Percentiles rank a stretch among this genome's conserved stretches.
phyloP scores from a whole-genome alignment of 2,888 invertebrate genomes.

The Trachelus iudaicus region DNA sequence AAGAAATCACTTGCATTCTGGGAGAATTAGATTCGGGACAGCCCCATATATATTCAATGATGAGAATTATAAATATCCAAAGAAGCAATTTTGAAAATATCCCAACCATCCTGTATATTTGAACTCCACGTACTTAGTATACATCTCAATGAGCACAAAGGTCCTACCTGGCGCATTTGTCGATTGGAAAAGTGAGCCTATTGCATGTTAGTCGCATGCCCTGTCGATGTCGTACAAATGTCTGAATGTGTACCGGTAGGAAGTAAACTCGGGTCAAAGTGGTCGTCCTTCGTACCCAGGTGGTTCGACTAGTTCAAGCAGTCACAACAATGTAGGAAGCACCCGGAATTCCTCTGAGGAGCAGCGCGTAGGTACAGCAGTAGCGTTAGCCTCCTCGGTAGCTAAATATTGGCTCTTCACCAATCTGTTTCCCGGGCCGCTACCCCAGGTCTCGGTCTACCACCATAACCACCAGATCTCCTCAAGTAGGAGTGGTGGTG shows the following conservation, averaged over 20 bases:
- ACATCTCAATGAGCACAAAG: neutral
- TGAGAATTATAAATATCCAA: neutral
- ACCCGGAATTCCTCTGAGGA: slow-evolving; percentile 58
- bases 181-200: slow-evolving; percentile 47
- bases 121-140: neutral
- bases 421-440: slow-evolving; percentile 81
- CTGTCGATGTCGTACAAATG: slow-evolving; percentile 61
- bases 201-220: slow-evolving; percentile 59
- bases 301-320: slow-evolving; percentile 58
- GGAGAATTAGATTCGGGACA: neutral
- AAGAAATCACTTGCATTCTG: neutral
- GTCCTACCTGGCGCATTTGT: slow-evolving; percentile 43
- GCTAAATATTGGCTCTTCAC: slow-evolving; percentile 88
- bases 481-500: slow-evolving; percentile 70
- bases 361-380: slow-evolving; percentile 68
- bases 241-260: slow-evolving; percentile 64
- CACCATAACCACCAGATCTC: slow-evolving; percentile 69
- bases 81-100: neutral
- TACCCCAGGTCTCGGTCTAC: slow-evolving; percentile 81
- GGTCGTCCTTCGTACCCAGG: slow-evolving; percentile 61
- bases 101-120: neutral
- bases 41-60: neutral
- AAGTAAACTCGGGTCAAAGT: slow-evolving; percentile 63
- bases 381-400: slow-evolving; percentile 77
- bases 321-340: slow-evolving; percentile 60